Conservation (phyloP, 2,888 invertebrate species). For the Eristalis tenax region DNA sequence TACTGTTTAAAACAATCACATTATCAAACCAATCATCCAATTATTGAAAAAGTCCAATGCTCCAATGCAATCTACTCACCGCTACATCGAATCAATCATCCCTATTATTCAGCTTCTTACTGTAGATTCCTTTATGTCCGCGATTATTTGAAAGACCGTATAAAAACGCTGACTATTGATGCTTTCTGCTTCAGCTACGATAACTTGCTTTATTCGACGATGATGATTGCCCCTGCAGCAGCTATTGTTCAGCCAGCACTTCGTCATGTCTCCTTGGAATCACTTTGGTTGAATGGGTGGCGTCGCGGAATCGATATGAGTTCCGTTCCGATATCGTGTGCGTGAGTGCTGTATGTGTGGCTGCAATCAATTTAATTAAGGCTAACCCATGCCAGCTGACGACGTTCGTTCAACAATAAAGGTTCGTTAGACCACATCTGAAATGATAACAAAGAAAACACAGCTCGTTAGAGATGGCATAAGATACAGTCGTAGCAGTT, state of each 20-base stretch:
- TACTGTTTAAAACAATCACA: constrained; percentile 64
- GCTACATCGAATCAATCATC: constrained; percentile 82
- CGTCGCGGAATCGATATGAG: constrained; percentile 63
- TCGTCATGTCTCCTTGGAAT: constrained; percentile 74
- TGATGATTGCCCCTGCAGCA: constrained; percentile 74
- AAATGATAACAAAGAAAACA: constrained; percentile 54
- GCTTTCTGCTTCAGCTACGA: constrained; percentile 67
- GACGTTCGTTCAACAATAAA: constrained; percentile 49
- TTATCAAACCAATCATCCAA: background rate
- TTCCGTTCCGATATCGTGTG: constrained; percentile 55
- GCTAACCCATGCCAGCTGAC: constrained; percentile 67
- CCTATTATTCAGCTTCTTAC: constrained; percentile 78
- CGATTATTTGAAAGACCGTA: constrained; percentile 66
- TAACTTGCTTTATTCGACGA: constrained; percentile 74
- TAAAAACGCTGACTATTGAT: constrained; percentile 64
- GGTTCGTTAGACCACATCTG: constrained; percentile 60
- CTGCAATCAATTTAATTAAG: constrained; percentile 69
- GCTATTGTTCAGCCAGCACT: constrained; percentile 73
- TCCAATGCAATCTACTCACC: constrained; percentile 76
- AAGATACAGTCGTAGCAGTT: background rate
- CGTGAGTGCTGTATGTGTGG: constrained; percentile 6
- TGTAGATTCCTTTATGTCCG: constrained; percentile 71
- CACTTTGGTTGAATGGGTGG: constrained; percentile 58
- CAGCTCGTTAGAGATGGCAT: constrained; percentile 31
- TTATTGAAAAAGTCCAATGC: background rate